A percentile compares a stretch with the other conserved stretches of the same genome.
These are phyloP conservation scores for Protobothrops flavoviridis DNA, from an alignment of 2,113 vertebrate genomes.

Conservation along the genomic window DNA sequence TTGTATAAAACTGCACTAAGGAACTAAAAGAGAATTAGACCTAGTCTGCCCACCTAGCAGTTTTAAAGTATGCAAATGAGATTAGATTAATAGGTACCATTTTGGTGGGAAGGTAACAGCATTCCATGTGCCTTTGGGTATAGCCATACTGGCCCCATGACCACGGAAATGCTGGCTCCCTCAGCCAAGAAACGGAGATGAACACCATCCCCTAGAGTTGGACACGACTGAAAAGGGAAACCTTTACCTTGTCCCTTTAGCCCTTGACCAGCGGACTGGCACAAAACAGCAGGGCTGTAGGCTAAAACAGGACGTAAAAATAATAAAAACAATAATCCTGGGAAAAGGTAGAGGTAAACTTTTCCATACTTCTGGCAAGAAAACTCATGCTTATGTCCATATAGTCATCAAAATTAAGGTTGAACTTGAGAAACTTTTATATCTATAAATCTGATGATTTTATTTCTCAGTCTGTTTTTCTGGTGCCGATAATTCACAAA, in stretches of 20 bases:
- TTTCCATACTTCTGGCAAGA: neutral
- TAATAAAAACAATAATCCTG: neutral
- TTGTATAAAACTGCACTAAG: no score
- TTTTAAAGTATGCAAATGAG: neutral
- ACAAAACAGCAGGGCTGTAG: neutral
- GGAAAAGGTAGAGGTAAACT: neutral
- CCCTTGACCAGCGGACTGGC: neutral
- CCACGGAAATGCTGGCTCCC: neutral
- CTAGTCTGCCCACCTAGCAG: neutral
- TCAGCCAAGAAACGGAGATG: neutral
- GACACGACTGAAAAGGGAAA: no score
- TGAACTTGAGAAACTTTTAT: neutral
- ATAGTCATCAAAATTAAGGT: neutral
- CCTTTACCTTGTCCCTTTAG: neutral
- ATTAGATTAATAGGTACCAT: neutral
- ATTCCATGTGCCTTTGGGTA: neutral
- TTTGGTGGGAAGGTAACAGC: neutral
- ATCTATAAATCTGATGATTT: neutral
- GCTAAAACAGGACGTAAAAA: neutral
- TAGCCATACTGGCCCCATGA: neutral
- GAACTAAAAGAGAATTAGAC: neutral
- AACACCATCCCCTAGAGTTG: neutral
- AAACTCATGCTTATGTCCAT: neutral
- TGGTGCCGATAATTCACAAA: no score
- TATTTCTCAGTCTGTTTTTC: neutral